phyloP scores from a whole-genome alignment of 2,888 invertebrate genomes.

The Phaonia tiefii region DNA sequence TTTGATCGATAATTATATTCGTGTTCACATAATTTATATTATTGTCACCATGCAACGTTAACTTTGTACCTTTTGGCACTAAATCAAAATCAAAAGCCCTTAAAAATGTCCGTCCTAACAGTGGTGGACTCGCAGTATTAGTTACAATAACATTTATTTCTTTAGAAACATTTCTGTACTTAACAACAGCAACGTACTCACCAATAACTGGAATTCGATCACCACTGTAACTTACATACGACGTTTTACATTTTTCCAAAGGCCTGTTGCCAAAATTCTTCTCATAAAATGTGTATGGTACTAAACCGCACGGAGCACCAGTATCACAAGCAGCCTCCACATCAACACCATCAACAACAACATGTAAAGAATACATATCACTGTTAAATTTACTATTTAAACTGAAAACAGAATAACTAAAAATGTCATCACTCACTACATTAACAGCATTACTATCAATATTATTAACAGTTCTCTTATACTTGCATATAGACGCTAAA shows the following conservation, averaged over 20 bases:
- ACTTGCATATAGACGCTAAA: constrained; percentile 36
- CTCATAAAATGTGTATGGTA: no score
- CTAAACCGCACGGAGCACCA: no score
- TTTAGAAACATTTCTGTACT: constrained; percentile 21
- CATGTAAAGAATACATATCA: constrained; percentile 40
- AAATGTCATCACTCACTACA: constrained; percentile 14
- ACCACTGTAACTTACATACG: constrained; percentile 31
- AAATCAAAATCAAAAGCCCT: constrained; percentile 32
- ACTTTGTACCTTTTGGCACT: no score
- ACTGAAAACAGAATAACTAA: constrained; percentile 43
- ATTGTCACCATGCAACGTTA: no score
- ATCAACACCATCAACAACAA: no score
- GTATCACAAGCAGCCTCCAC: no score
- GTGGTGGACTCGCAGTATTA: neutral
- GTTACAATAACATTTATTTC: constrained; percentile 35
- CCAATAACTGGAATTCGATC: constrained; percentile 17
- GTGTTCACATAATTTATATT: constrained; percentile 15
- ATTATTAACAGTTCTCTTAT: constrained; percentile 34
- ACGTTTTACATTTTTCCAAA: constrained; percentile 42
- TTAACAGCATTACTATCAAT: constrained; percentile 32
- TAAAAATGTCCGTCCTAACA: constrained; percentile 28
- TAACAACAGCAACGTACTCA: constrained; percentile 17
- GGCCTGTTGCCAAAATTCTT: no score
- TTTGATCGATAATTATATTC: constrained; percentile 22
- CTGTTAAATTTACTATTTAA: constrained; percentile 24